These are phyloP conservation scores for Pentamera pediparva DNA, from an alignment of 53 echinoderm and acorn worm species.

Conservation along the genomic window DNA sequence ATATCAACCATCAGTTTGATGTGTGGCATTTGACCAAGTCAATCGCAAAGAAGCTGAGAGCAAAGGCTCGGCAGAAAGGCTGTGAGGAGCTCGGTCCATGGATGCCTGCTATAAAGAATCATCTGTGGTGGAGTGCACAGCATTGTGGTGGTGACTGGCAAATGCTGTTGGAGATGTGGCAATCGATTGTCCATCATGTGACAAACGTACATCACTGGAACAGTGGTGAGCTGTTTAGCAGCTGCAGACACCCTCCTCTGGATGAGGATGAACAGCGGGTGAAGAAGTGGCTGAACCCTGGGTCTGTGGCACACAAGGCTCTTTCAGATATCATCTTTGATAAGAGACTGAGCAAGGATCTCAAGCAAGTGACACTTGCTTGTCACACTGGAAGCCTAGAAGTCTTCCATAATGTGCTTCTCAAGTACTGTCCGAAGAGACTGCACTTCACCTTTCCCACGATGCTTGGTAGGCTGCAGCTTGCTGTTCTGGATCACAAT, in stretches of 20 bases:
- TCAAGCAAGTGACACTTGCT: constrained; percentile 27
- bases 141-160: constrained; percentile 28
- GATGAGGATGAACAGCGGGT: neutral
- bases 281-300: constrained; percentile 42
- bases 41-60: constrained; percentile 14
- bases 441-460: constrained; percentile 26
- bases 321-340: constrained; percentile 25
- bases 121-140: constrained; percentile 38
- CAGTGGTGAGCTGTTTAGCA: constrained; percentile 1
- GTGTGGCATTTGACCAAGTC: constrained; percentile 36
- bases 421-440: constrained; percentile 52
- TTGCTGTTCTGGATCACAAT: constrained; percentile 47
- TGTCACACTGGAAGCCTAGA: constrained; percentile 60
- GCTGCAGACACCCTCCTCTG: constrained; percentile 24
- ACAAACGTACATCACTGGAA: constrained; percentile 31
- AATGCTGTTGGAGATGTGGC: constrained; percentile 38
- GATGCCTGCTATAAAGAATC: constrained; percentile 29
- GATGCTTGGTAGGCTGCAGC: constrained; percentile 25
- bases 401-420: constrained; percentile 31
- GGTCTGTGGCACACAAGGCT: constrained; percentile 29
- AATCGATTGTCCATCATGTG: constrained; percentile 30
- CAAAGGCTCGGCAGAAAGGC: constrained; percentile 14
- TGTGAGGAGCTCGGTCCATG: constrained; percentile 25
- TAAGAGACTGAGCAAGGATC: constrained; percentile 27
- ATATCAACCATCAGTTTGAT: constrained; percentile 5